Evolutionary conservation across 2,113 vertebrate genomes (phyloP), one percentile per base, ranked within the genome.

Genomic region (Hoplias malabaricus): DNA sequence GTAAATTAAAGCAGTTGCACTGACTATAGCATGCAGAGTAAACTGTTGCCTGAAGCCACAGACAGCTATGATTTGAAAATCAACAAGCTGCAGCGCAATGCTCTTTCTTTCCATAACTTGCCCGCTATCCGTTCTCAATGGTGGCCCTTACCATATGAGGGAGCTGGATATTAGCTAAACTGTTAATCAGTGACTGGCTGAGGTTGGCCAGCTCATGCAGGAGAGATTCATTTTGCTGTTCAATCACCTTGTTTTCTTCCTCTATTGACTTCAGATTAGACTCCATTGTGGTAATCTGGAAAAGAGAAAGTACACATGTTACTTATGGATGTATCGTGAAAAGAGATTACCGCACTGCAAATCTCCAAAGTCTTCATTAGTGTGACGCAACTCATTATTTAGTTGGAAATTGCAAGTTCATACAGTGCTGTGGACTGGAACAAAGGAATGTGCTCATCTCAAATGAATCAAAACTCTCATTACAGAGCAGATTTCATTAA

Each of bases 241-340:
- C 96, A 89, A 98, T 99, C 89, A 95, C 97, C 92, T 98, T 99
- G 94, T 99, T 99, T 92, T 99, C 98, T 91, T 98, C 97, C 90
- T 99, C 96, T 89, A 98, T 96, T 48, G 95, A 98, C 96, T 98
- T 98, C 93, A 99, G 94, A 94, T 92, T 99, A 94, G 95, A 96
- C 94, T 99, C 97, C 97, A 99, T 99, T 75, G 96, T 99, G 80
- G 97, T 99, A 84, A 99, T 99, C 98, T 99, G 86, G 25, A 67
- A 63, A 81, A 81, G 23, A 86, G 77, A 93, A 90, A 21, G n/a
- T 1, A 33, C 1, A 48, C 13, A 9, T 12, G 48, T 65, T 56
- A 14, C 65, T 8, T 42, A 5, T 31, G n/a, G 29, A 62, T 23
- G n/a, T 63, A 63, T 1, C 46, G 40, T 1, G 19, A 10, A 11